Conservation (phyloP, 2,888 invertebrate species). For the Pyrgus malvae region DNA sequence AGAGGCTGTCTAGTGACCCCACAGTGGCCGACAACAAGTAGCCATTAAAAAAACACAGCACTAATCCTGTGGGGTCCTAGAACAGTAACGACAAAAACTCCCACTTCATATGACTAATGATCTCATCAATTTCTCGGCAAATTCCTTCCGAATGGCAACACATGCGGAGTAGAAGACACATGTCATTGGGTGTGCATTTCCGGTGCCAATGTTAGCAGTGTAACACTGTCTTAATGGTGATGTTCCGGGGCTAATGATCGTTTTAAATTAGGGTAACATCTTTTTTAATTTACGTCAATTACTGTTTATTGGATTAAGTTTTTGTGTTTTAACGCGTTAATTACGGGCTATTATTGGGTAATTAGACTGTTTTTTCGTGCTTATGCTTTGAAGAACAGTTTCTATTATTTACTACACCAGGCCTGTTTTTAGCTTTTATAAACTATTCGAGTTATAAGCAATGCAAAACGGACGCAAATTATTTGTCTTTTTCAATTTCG, state of each 20-base stretch:
- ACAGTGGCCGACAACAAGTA: constrained; percentile 9
- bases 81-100: constrained; percentile 41
- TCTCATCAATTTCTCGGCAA: constrained; percentile 68
- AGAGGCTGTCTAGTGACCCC: constrained; percentile 9
- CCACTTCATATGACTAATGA: constrained; percentile 70
- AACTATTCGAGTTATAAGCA: no score
- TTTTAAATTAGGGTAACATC: constrained; percentile 17
- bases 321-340: background rate
- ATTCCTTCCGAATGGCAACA: constrained; percentile 56
- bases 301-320: constrained; percentile 11
- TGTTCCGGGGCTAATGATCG: constrained; percentile 27
- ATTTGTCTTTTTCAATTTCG: no score
- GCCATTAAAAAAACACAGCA: constrained; percentile 6
- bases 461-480: no score
- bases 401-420: no score
- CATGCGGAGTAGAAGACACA: constrained; percentile 57
- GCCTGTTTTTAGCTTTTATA: no score
- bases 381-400: no score
- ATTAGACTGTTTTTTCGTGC: no score
- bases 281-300: constrained; percentile 4
- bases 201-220: constrained; percentile 49
- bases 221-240: constrained; percentile 41
- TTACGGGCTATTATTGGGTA: no score
- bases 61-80: constrained; percentile 59
- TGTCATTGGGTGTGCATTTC: constrained; percentile 67